Conservation (phyloP, 2,113 vertebrate genomes). For the Amblyopsis rosae region DNA sequence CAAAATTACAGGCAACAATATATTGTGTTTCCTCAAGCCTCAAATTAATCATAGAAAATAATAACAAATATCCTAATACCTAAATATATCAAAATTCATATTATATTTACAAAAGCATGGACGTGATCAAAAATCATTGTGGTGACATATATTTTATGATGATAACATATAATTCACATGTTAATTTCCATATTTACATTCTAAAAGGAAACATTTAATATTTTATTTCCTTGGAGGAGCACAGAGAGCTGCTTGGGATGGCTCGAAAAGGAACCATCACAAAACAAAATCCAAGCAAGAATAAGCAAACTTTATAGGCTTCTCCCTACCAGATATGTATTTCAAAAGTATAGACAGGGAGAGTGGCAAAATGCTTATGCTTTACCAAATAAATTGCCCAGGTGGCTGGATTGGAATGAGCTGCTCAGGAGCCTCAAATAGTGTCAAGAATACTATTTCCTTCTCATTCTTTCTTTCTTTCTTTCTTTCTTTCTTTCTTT, state of each 20-base stretch:
- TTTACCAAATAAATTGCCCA: slow-evolving; percentile 67
- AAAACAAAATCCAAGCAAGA: slow-evolving; percentile 63
- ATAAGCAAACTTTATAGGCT: slow-evolving; percentile 52
- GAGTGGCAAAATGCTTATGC: slow-evolving; percentile 70
- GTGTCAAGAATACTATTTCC: slow-evolving; percentile 66
- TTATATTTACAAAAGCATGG: not conserved
- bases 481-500: slow-evolving; percentile 60
- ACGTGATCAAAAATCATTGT: too few species aligned
- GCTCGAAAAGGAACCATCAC: slow-evolving; percentile 59
- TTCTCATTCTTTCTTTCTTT: slow-evolving; percentile 61
- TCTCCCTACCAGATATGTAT: slow-evolving; percentile 58
- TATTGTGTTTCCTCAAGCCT: not conserved
- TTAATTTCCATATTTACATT: too few species aligned
- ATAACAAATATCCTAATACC: not conserved
- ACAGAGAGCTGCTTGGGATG: slow-evolving; percentile 35
- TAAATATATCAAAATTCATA: not conserved
- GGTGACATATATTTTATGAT: too few species aligned
- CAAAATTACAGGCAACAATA: too few species aligned
- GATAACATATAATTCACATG: too few species aligned
- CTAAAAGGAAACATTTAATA: not conserved
- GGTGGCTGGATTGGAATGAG: slow-evolving; percentile 54
- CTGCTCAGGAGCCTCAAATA: slow-evolving; percentile 61
- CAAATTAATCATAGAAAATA: not conserved
- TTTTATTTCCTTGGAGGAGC: slow-evolving; percentile 1
- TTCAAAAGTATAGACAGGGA: slow-evolving; percentile 64